Evolutionary conservation across 1,140 invertebrate species (phyloP), one percentile per base, ranked within the genome.

Genomic region (Mya arenaria): DNA sequence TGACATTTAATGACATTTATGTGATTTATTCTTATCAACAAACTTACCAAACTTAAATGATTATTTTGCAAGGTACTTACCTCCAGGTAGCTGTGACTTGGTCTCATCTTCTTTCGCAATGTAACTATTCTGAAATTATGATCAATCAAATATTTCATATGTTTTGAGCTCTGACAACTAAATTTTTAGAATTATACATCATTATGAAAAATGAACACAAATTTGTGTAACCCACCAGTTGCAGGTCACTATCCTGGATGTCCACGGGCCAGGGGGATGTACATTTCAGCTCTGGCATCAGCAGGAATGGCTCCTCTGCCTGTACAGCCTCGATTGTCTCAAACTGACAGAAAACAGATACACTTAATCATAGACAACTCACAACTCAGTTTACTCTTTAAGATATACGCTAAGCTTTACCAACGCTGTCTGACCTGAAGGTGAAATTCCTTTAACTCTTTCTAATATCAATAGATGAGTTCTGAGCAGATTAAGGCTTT

Each of bases 241-340:
- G 77, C 17, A 93, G 56, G n/a, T 83, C 63, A 71, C 89, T 90
- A 37, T 89, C 86, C 60, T 90, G 82, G n/a, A 93, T 89, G 55
- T 89, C 83, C 8, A 93, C 75, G 8, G 91, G 85, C 88, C 92
- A 91, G n/a, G 91, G 89, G 25, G 92, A 91, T 8, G 87, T 88
- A 83, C 90, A 92, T n/a, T 84, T 86, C 5, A 93, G 84, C 68
- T 93, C 92, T 17, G 90, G 87, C 71, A 90, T 88, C 60, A 93
- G 48, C 19, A 93, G 84, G 84, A 93, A 93, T 48, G 89, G 91
- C 80, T 89, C 92, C 69, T 90, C 90, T 65, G 87, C 86, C 84
- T 89, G 90, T 28, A 92, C 86, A 23, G 85, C 83, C 80, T 91
- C 91, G 62, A 91, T 85, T 8, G 85, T 81, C 69, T 92, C 89